Conservation (phyloP, 2,888 invertebrate species). For the Gnatocerus cornutus region DNA sequence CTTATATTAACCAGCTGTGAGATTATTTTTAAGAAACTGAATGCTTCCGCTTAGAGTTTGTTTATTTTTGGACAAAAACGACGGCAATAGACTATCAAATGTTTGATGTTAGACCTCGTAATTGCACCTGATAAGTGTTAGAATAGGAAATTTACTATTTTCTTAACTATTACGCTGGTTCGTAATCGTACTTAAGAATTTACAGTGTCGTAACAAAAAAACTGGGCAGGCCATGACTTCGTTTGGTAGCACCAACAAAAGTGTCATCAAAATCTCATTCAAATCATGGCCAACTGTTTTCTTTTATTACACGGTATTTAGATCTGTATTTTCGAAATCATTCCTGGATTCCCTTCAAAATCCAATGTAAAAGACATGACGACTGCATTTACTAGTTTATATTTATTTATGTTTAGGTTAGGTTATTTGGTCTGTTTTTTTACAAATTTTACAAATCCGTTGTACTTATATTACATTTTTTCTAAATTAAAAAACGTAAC, state of each 20-base stretch:
- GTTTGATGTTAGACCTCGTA: conserved; percentile 1
- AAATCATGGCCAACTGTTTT: too few relatives aligned
- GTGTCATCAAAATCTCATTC: too few relatives aligned
- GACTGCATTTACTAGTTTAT: conserved; percentile 43
- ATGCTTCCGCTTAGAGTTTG: conserved; percentile 45
- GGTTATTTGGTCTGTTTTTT: conserved; percentile 17
- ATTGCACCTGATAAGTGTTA: conserved; percentile 21
- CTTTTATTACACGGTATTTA: too few relatives aligned
- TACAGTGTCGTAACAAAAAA: too few relatives aligned
- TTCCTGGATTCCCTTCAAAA: neutral
- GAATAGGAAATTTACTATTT: conserved; percentile 35
- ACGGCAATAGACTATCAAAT: neutral
- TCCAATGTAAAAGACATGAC: conserved; percentile 39
- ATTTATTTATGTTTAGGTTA: conserved; percentile 37
- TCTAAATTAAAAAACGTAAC: conserved; percentile 36
- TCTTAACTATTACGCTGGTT: conserved; percentile 53
- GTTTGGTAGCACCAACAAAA: too few relatives aligned
- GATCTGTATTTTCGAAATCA: conserved; percentile 16
- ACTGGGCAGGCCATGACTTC: too few relatives aligned
- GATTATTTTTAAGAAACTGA: conserved; percentile 24
- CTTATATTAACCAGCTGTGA: conserved; percentile 31
- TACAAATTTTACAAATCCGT: conserved; percentile 30
- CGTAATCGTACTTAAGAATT: conserved; percentile 49
- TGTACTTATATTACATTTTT: conserved; percentile 23
- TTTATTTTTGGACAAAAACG: conserved; percentile 19